These are phyloP conservation scores for Elysia crispata DNA, from an alignment of 2,888 invertebrate genomes.

Conservation along the genomic window DNA sequence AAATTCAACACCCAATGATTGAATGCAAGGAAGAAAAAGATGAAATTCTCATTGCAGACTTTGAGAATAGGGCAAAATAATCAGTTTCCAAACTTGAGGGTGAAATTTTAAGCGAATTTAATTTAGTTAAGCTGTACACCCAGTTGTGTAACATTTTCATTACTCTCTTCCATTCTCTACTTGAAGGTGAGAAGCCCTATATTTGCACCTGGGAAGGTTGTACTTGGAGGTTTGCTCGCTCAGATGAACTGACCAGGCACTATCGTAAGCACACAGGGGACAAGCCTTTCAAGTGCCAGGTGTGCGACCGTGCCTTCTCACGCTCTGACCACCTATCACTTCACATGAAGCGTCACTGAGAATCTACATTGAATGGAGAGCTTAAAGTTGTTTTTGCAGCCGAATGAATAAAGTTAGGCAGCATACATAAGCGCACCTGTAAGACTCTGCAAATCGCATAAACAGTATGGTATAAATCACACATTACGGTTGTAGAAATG, in stretches of 20 bases:
- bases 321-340: slow-evolving; percentile 83
- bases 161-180: neutral
- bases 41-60: too few relatives aligned
- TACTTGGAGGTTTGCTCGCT: slow-evolving; percentile 82
- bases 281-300: slow-evolving; percentile 82
- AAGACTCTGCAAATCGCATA: neutral
- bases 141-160: neutral
- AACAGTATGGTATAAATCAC: too few relatives aligned
- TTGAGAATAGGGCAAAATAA: too few relatives aligned
- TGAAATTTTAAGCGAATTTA: neutral
- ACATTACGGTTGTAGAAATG: too few relatives aligned
- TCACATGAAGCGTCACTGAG: slow-evolving; percentile 82
- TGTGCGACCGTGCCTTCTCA: slow-evolving; percentile 83
- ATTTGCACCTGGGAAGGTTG: slow-evolving; percentile 82
- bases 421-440: slow-evolving; percentile 4
- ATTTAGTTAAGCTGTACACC: neutral
- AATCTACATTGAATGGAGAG: neutral
- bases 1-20: too few relatives aligned
- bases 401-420: neutral
- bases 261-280: slow-evolving; percentile 81
- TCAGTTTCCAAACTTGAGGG: too few relatives aligned
- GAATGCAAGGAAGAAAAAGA: too few relatives aligned
- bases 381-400: neutral
- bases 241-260: slow-evolving; percentile 82
- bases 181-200: slow-evolving; percentile 81